Evolutionary conservation across 1,140 invertebrate genomes (phyloP), one percentile per base, ranked within the genome.

Genomic region (Eulimnadia texana): DNA sequence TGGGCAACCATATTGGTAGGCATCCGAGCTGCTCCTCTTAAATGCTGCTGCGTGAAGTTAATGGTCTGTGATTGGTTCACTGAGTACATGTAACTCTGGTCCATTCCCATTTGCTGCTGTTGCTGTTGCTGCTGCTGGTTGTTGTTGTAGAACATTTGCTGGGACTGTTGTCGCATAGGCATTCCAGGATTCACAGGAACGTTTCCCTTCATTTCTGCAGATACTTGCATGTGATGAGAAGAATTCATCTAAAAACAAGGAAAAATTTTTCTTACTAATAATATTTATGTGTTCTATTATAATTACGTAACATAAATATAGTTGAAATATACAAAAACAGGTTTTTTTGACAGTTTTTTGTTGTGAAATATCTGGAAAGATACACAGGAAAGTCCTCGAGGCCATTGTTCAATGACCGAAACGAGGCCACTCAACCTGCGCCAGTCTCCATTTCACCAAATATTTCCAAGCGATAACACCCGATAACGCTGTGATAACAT

Each of bases 51-150:
- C 3, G 84, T 84, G 68, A 90, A 86, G 69, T 88, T 89, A 67
- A 91, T 86, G 59, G 84, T 86, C 72, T 88, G 85, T 52, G 84
- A 84, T 73, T 88, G 85, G 3, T 84, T 84, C 63, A 87, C 80
- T 19, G 83, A 82, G 24, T 61, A 58, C 11, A 47, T 62, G 55
- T 55, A 64, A 60, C 73, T 76, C 68, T 84, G 60, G 23, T 59
- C 51, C 78, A 65, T 79, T 20, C n/a, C 58, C 23, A 42, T 42
- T 52, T 28, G 59, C 49, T 2, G 73, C 56, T 75, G 71, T 59
- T 50, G 68, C 59, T 72, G 71, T 47, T 67, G 67, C n/a, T 64
- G 54, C 53, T 65, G 64, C 27, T 63, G 66, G 11, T 50, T 22
- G 51, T 22, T 54, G 60, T 61, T 61, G 60, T 51, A 28, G 49